Base-by-base conservation (phyloP, 2,888 invertebrate species). In the Nephrocerus scutellatus region DNA sequence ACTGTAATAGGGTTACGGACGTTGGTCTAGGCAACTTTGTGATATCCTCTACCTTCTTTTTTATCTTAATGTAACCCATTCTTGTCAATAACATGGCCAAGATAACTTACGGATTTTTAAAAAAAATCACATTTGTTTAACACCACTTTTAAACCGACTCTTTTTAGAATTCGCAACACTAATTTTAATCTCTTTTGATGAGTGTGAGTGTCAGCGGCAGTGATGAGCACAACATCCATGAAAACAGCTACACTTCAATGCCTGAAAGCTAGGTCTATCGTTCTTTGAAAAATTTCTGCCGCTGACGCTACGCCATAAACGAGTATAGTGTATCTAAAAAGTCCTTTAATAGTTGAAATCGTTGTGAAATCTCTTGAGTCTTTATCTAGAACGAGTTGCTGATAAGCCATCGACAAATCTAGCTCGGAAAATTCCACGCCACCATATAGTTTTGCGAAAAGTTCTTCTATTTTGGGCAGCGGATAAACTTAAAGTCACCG, bases 281-380 rank as follows among this genome's bases (percentile, higher is more conserved):
- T 46, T 43, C 48, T 46, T 36, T 63, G 60, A 47, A 62, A 64
- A 47, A 63, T 62, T 9, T 59, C 54, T n/a, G 59, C 55, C 3
- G 61, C 60, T n/a, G 61, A 57, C 19, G 60, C 59, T 30, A 57
- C 55, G 2, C 63, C 63, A 48, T 55, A 62, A 10, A 61, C 56
- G 10, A 63, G 19, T 5, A 44, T 23, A 2, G 42, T 47, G 20
- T 47, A 47, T 23, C 42, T 39, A 36, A 44, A 48, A 5, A 46
- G 20, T 9, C 42, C 46, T 43, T 34, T 60, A 34, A 23, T 54
- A 47, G 30, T 53, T n/a, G 53, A 53, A 47, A 56, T 54, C 0
- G 58, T 55, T 8, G 56, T 50, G 14, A 54, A 46, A 23, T 46
- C 50, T 13, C 46, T 40, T 1, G 50, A 51, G 13, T 51, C 40